Percentiles rank a stretch among this genome's conserved stretches.
Conservation (phyloP, 2,888 invertebrate species). For the Rhodophaea formosa region DNA sequence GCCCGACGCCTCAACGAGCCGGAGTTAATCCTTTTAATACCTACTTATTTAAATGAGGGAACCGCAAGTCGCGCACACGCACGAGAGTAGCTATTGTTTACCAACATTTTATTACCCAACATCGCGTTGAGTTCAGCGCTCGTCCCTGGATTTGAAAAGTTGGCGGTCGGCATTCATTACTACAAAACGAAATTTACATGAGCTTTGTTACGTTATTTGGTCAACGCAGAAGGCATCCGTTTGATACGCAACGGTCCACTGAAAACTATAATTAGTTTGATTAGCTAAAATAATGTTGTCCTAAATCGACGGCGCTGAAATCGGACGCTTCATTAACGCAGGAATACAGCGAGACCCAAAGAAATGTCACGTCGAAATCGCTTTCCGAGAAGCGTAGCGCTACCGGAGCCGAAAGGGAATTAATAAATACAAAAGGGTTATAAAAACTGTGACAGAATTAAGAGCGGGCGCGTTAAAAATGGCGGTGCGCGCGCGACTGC, state of each 20-base stretch:
- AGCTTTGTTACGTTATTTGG: neutral
- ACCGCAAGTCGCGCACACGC: slow-evolving; percentile 45
- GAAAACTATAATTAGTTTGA: slow-evolving; percentile 50
- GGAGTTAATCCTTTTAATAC: slow-evolving; percentile 75
- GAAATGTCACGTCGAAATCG: slow-evolving; percentile 77
- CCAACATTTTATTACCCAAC: slow-evolving; percentile 52
- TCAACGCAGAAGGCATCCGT: neutral
- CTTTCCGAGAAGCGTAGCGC: slow-evolving; percentile 77
- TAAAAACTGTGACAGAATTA: slow-evolving; percentile 81
- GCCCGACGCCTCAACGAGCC: slow-evolving; percentile 75
- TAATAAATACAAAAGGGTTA: slow-evolving; percentile 80
- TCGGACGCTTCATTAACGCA: slow-evolving; percentile 77
- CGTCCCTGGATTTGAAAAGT: slow-evolving; percentile 10
- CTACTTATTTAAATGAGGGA: slow-evolving; percentile 57
- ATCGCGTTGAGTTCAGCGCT: slow-evolving; percentile 15
- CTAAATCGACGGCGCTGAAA: slow-evolving; percentile 66
- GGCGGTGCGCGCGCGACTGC: slow-evolving; percentile 62
- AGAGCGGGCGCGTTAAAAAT: slow-evolving; percentile 75
- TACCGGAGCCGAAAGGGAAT: slow-evolving; percentile 77
- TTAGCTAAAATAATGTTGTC: slow-evolving; percentile 53
- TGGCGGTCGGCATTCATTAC: slow-evolving; percentile 3
- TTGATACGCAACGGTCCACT: slow-evolving; percentile 19
- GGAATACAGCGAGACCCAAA: slow-evolving; percentile 65
- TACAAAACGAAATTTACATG: neutral
- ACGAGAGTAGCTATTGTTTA: slow-evolving; percentile 67